Base-by-base conservation (phyloP, 2,888 invertebrate genomes). In the Papilio gigon region DNA sequence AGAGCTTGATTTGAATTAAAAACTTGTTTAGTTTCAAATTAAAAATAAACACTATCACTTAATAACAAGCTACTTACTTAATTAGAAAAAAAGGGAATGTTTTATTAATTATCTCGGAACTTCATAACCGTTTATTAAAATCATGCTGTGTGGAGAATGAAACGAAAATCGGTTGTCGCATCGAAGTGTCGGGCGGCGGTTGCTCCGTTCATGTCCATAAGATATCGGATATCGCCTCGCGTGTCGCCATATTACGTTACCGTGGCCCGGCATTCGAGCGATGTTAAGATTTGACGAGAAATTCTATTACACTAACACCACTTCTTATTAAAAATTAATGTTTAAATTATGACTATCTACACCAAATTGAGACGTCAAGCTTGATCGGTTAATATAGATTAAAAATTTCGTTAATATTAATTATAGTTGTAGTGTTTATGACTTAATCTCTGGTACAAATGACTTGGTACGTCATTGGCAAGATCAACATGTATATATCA, bases 151-250 rank as follows among this genome's bases (percentile, higher is more conserved):
- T n/a, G 25, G 40, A 65, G 59, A 67, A 35, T 50, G 47, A 67
- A 62, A 44, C 50, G 42, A 65, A 68, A 37, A 17, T 44, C 14
- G 44, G 17, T 22, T 22, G 47, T 35, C 64, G 27, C 17, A 20
- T 60, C 17, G 50, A 60, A 75, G 76, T 78, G 80, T 83, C 81
- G 80, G n/a, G 53, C 65, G 80, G 77, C 74, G 75, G 76, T 82
- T 78, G 75, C 77, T 73, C 78, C 77, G 77, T 78, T 77, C 77
- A 73, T 72, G 72, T 64, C 64, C 59, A 59, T 50, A 59, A 68
- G 63, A 78, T 89, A 88, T 90, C 85, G 76, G 79, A 78, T 90
- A 78, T 82, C 90, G 76, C 79, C 83, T 84, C 73, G 86, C 88
- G 81, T 86, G 84, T 83, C 77, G 77, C 73, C 70, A 80, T 86